A percentile compares a stretch with the other conserved stretches of the same genome.
phyloP scores from a whole-genome alignment of 2,888 invertebrate species.

The Chironomus tentans region DNA sequence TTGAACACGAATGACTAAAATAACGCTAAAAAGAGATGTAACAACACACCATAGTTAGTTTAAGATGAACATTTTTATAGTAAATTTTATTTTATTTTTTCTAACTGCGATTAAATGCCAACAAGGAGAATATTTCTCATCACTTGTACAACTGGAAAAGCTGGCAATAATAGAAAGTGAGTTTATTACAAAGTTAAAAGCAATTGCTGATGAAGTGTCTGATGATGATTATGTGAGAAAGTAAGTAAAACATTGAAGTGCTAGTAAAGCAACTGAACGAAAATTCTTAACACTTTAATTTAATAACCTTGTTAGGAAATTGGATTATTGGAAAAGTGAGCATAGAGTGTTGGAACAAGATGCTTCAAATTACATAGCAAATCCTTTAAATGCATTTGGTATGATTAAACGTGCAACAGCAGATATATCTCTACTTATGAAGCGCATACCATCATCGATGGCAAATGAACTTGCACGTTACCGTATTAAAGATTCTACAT shows the following conservation, averaged over 20 bases:
- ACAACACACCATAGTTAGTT: not conserved
- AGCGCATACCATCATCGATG: not conserved
- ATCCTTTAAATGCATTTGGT: not conserved
- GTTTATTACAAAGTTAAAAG: not conserved
- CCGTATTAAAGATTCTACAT: not conserved
- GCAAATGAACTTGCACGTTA: not conserved
- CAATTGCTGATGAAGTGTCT: not conserved
- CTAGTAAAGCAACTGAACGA: not conserved
- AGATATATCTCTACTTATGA: not conserved
- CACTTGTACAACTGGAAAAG: not conserved
- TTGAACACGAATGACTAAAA: too few relatives aligned
- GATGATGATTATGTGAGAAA: not conserved
- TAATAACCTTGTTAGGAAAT: not conserved
- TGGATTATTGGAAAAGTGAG: not conserved
- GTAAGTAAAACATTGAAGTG: not conserved
- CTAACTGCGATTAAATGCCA: not conserved
- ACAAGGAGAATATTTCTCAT: not conserved
- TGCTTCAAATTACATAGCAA: not conserved
- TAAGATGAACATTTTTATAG: not conserved
- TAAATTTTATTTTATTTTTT: not conserved
- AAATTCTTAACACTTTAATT: not conserved
- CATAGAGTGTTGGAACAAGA: not conserved
- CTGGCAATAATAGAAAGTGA: not conserved
- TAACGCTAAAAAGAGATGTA: not conserved
- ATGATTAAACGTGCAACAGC: slow-evolving; percentile 9